Evolutionary conservation across 2,797 vertebrate genomes (phyloP).

Genomic region (Gymnoscopelus braueri): DNA sequence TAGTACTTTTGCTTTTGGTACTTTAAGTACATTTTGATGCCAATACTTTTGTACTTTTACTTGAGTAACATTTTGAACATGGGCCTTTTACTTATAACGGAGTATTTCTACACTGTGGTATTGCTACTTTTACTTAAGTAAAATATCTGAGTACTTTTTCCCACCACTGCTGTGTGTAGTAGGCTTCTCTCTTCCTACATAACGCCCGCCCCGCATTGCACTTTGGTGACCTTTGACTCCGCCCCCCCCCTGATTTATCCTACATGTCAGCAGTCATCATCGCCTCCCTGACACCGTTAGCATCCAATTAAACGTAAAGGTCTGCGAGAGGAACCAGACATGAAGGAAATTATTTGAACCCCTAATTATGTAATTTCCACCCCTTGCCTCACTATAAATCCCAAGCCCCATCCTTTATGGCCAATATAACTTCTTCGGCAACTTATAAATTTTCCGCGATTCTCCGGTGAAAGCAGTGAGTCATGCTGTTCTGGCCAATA

Average conservation of each 20-base stretch:
- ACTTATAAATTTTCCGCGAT: conserved; percentile 55
- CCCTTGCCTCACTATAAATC: conserved; percentile 60
- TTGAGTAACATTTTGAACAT: too few species aligned
- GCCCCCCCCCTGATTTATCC: conserved; percentile 67
- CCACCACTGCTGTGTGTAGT: conserved; percentile 5
- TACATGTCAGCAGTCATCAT: conserved; percentile 66
- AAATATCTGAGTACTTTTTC: conserved; percentile 23
- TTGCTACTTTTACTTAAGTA: conserved; percentile 1
- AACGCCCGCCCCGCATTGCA: conserved; percentile 64
- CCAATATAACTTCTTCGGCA: conserved; percentile 67
- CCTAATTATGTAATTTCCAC: conserved; percentile 71
- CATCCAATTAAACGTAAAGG: conserved; percentile 78
- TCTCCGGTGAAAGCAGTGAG: conserved; percentile 52
- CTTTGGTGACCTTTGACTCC: conserved; percentile 68
- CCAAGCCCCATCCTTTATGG: conserved; percentile 53
- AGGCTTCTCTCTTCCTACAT: conserved; percentile 49
- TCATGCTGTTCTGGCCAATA: conserved; percentile 42
- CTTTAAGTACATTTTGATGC: too few species aligned
- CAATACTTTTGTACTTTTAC: too few species aligned
- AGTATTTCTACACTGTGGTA: conserved; percentile 32
- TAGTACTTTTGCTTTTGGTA: too few species aligned
- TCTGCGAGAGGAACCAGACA: conserved; percentile 64
- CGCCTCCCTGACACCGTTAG: conserved; percentile 60
- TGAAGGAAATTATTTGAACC: conserved; percentile 60
- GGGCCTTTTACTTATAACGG: not conserved